Percentiles rank a stretch among this genome's conserved stretches.
Evolutionary conservation across 2,888 invertebrate species (phyloP).

Genomic region (Nomada fucata): DNA sequence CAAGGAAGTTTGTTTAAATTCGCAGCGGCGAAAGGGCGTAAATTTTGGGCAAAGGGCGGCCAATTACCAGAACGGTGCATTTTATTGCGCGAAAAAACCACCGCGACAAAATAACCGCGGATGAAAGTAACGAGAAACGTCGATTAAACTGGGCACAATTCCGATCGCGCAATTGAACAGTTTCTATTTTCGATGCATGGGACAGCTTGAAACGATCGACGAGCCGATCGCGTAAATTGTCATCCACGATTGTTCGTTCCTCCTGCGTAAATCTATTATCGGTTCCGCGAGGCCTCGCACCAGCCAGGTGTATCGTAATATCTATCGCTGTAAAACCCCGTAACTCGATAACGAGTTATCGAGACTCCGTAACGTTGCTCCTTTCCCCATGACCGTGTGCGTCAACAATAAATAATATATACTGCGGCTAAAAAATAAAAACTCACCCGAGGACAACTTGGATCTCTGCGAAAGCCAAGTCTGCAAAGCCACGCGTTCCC

Average conservation of each 20-base stretch:
- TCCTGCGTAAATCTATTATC: slow-evolving; percentile 47
- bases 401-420: no score
- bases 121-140: slow-evolving; percentile 57
- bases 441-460: slow-evolving; percentile 77
- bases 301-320: slow-evolving; percentile 23
- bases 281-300: slow-evolving; percentile 22
- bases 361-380: no score
- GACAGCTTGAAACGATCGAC: slow-evolving; percentile 37
- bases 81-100: slow-evolving; percentile 53
- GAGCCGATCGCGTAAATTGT: slow-evolving; percentile 44
- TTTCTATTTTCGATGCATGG: slow-evolving; percentile 36
- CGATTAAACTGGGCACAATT: slow-evolving; percentile 50
- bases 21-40: slow-evolving; percentile 22
- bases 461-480: slow-evolving; percentile 78
- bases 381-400: background rate
- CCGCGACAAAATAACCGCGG: slow-evolving; percentile 46
- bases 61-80: slow-evolving; percentile 56
- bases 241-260: slow-evolving; percentile 36
- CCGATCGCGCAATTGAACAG: slow-evolving; percentile 55
- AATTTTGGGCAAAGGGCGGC: slow-evolving; percentile 32
- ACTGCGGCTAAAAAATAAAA: background rate
- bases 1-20: background rate
- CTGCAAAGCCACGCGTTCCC: slow-evolving; percentile 84
- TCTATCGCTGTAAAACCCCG: slow-evolving; percentile 17
- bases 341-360: slow-evolving; percentile 14